These are phyloP conservation scores for Laspeyria flexula DNA, from an alignment of 2,888 invertebrate species.

Conservation along the genomic window DNA sequence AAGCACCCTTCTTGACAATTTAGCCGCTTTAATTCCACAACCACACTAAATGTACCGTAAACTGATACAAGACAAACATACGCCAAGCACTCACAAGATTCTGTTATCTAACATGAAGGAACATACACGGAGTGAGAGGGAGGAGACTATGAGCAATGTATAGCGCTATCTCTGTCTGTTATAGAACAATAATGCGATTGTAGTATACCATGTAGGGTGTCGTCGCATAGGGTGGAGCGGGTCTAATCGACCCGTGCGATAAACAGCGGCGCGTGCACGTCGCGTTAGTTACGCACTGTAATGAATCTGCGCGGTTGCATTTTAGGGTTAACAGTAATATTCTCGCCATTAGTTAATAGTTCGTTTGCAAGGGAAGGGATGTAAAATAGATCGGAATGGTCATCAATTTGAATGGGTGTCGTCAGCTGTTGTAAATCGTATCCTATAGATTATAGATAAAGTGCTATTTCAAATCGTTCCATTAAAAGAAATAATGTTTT, in stretches of 20 bases:
- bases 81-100: slow-evolving; percentile 57
- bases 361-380: slow-evolving; percentile 39
- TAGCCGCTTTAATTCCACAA: slow-evolving; percentile 54
- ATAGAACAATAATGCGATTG: slow-evolving; percentile 52
- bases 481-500: too few relatives aligned
- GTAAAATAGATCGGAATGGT: slow-evolving; percentile 12
- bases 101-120: slow-evolving; percentile 46
- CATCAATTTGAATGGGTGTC: slow-evolving; percentile 13
- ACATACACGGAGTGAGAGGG: slow-evolving; percentile 43
- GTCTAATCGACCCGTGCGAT: slow-evolving; percentile 70
- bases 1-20: slow-evolving; percentile 51
- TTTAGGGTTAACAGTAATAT: slow-evolving; percentile 69
- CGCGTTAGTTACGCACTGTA: slow-evolving; percentile 73
- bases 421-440: slow-evolving; percentile 12
- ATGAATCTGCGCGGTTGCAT: slow-evolving; percentile 73
- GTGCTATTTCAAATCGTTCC: too few relatives aligned
- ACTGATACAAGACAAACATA: slow-evolving; percentile 74
- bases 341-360: slow-evolving; percentile 57
- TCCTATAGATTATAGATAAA: not conserved
- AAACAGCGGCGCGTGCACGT: slow-evolving; percentile 71
- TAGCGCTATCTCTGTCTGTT: slow-evolving; percentile 48
- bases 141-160: slow-evolving; percentile 37
- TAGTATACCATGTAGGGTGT: slow-evolving; percentile 51
- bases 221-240: slow-evolving; percentile 54
- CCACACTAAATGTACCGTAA: slow-evolving; percentile 69